Conservation (phyloP, 2,888 invertebrate genomes). For the Watsonalla cultraria region DNA sequence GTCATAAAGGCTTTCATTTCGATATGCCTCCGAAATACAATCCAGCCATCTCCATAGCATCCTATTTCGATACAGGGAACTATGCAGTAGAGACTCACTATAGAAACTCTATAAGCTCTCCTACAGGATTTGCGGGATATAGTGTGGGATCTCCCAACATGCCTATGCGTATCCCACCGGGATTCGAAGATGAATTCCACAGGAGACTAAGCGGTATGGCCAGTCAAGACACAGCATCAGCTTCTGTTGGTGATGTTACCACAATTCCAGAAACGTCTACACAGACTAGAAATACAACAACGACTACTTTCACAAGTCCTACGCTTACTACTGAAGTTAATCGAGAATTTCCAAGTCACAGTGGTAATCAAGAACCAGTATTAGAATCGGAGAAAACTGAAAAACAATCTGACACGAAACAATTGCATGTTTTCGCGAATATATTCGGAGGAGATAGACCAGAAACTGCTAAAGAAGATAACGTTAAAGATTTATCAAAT, state of each 20-base stretch:
- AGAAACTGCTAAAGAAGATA: not conserved
- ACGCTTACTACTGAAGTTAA: not conserved
- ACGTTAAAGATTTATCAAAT: not conserved
- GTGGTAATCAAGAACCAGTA: not conserved
- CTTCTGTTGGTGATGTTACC: conserved; percentile 10
- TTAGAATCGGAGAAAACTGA: not conserved
- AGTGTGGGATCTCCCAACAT: conserved; percentile 17
- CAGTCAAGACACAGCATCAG: conserved; percentile 6
- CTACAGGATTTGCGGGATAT: conserved; percentile 16
- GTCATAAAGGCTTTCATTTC: conserved; percentile 15
- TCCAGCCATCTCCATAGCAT: conserved; percentile 53
- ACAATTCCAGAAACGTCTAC: conserved; percentile 43
- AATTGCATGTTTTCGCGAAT: conserved; percentile 1
- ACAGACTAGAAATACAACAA: conserved; percentile 32
- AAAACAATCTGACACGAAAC: not conserved
- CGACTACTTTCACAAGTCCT: conserved; percentile 22
- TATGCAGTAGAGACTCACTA: conserved; percentile 66
- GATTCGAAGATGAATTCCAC: conserved; percentile 59
- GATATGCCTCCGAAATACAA: conserved; percentile 28
- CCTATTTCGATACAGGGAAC: conserved; percentile 71
- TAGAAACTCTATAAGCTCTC: conserved; percentile 46
- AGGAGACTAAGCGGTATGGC: conserved; percentile 26
- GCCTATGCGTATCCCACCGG: conserved; percentile 50
- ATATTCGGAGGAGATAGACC: conserved; percentile 6
- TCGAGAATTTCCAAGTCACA: not conserved